Conservation (phyloP, 2,797 vertebrate genomes). For the Amphiprion clarkii region DNA sequence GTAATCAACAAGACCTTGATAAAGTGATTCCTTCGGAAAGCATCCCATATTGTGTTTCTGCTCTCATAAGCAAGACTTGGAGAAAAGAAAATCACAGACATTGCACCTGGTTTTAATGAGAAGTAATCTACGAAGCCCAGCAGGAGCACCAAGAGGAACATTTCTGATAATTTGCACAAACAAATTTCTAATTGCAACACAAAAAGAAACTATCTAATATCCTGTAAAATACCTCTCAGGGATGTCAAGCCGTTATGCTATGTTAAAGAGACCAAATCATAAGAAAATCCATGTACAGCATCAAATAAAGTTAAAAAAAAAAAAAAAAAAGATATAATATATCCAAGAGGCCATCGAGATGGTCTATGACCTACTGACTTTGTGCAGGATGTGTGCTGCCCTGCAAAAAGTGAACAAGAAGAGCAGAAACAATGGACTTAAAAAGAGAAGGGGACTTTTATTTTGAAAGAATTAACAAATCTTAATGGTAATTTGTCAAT, state of each 20-base stretch:
- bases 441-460: not conserved
- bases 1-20: constrained; percentile 22
- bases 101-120: constrained; percentile 13
- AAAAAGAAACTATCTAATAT: constrained; percentile 4
- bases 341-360: not conserved
- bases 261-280: not conserved
- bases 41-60: not conserved
- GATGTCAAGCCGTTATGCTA: not conserved
- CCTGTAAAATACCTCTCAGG: not conserved
- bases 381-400: not conserved
- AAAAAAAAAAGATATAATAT: no score
- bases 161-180: constrained; percentile 13
- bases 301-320: no score
- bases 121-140: constrained; percentile 17
- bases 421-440: not conserved
- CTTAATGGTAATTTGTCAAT: not conserved
- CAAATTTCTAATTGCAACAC: constrained; percentile 2
- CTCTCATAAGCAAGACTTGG: not conserved
- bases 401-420: not conserved
- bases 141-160: constrained; percentile 17
- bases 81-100: not conserved
- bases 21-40: constrained; percentile 13
- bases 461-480: not conserved
- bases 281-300: no score
- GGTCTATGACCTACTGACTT: not conserved